phyloP scores from a whole-genome alignment of 1,140 invertebrate species.

The Micrasema longulum region DNA sequence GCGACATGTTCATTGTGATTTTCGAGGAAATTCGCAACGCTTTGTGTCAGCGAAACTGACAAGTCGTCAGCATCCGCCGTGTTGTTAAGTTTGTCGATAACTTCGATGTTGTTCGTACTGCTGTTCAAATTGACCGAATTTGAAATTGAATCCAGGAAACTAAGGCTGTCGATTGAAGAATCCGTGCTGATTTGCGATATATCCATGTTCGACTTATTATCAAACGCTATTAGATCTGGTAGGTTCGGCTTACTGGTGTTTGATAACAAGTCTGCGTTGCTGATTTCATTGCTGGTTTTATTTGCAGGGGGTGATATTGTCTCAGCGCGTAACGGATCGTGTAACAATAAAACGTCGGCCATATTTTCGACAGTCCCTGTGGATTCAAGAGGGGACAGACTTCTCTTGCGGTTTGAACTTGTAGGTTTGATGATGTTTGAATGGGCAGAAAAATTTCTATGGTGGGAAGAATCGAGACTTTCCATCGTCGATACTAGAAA shows the following conservation, averaged over 20 bases:
- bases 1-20: constrained; percentile 2
- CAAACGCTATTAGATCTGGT: constrained; percentile 49
- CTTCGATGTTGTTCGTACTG: background rate
- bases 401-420: background rate
- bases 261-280: background rate
- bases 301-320: constrained; percentile 3
- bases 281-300: background rate
- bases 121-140: constrained; percentile 9
- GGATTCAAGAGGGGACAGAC: background rate
- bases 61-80: constrained; percentile 12
- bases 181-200: constrained; percentile 40
- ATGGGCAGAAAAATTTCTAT: constrained; percentile 17
- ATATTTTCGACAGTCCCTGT: constrained; percentile 33
- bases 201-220: constrained; percentile 34
- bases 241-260: constrained; percentile 43
- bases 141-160: constrained; percentile 29
- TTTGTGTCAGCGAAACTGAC: constrained; percentile 27
- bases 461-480: constrained; percentile 23
- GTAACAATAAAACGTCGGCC: constrained; percentile 29
- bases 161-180: constrained; percentile 42
- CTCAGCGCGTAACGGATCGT: constrained; percentile 18
- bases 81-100: background rate
- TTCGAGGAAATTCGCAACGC: constrained; percentile 33
- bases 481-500: constrained; percentile 43
- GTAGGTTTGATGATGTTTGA: constrained; percentile 12